A percentile compares a stretch with the other conserved stretches of the same genome.
Conservation (phyloP, 2,797 vertebrate genomes). For the Masticophis lateralis region DNA sequence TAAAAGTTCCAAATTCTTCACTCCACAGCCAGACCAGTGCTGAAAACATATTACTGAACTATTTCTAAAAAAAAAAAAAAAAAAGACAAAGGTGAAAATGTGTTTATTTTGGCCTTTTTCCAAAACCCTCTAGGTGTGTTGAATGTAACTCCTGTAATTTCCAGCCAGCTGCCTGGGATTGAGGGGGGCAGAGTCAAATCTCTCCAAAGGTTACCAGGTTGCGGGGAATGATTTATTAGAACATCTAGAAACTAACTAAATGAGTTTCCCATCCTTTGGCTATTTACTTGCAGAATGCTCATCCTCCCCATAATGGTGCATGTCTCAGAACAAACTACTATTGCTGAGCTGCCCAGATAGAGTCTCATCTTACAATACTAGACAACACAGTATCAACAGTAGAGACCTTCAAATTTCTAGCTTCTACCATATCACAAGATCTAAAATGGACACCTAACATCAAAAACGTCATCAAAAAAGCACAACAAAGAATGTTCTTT, state of each 20-base stretch:
- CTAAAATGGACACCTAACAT: too few species aligned
- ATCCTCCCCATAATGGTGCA: too few species aligned
- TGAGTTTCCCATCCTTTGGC: not conserved
- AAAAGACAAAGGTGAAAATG: constrained; percentile 33
- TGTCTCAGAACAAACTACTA: not conserved
- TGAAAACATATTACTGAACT: constrained; percentile 23
- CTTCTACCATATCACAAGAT: too few species aligned
- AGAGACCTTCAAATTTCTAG: too few species aligned
- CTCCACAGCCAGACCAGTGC: not conserved
- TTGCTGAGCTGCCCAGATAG: not conserved
- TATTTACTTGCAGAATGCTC: not conserved
- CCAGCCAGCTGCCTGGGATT: not conserved
- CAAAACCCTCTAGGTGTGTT: not conserved
- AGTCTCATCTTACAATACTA: not conserved
- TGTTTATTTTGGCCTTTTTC: not conserved
- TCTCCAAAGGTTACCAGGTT: not conserved
- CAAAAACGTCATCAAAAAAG: too few species aligned
- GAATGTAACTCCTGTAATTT: not conserved
- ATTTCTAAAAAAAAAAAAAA: not conserved
- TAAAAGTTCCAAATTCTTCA: constrained; percentile 2
- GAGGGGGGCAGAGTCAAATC: not conserved
- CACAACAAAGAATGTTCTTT: too few species aligned
- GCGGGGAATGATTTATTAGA: not conserved
- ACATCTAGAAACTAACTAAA: not conserved
- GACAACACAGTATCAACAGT: too few species aligned